Conservation (phyloP, 2,888 invertebrate genomes). For the Hipparchia sbordonii region DNA sequence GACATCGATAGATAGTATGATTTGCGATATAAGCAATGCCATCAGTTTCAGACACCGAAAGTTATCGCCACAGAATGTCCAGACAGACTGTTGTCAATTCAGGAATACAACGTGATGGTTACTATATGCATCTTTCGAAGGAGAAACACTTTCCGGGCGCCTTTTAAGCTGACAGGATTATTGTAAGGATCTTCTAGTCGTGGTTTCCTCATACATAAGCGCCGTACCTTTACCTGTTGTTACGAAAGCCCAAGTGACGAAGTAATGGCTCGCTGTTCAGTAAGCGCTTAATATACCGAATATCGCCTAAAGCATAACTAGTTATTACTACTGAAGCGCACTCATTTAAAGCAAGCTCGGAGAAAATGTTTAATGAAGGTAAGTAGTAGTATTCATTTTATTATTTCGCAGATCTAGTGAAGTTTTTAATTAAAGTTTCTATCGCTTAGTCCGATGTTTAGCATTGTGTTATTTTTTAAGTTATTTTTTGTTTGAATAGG, state of each 20-base stretch:
- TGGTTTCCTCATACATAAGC: conserved; percentile 49
- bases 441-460: conserved; percentile 21
- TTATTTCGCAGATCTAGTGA: conserved; percentile 17
- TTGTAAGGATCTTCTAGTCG: conserved; percentile 31
- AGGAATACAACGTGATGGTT: conserved; percentile 20
- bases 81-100: conserved; percentile 35
- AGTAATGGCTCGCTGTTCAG: conserved; percentile 30
- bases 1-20: conserved; percentile 63
- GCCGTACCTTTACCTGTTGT: conserved; percentile 58
- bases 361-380: conserved; percentile 16
- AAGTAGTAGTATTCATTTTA: not conserved
- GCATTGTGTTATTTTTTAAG: conserved; percentile 22
- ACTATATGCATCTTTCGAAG: conserved; percentile 28
- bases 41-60: conserved; percentile 43
- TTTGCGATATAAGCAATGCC: conserved; percentile 60
- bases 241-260: conserved; percentile 46
- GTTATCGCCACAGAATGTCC: conserved; percentile 38
- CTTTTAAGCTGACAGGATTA: conserved; percentile 40
- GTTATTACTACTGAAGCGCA: conserved; percentile 65
- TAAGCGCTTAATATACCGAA: conserved; percentile 62
- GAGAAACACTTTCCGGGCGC: conserved; percentile 41
- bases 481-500: conserved; percentile 18
- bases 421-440: not conserved
- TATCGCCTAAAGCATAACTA: conserved; percentile 64
- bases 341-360: conserved; percentile 63